Conservation (phyloP, 2,888 invertebrate species). For the Andrena haemorrhoa region DNA sequence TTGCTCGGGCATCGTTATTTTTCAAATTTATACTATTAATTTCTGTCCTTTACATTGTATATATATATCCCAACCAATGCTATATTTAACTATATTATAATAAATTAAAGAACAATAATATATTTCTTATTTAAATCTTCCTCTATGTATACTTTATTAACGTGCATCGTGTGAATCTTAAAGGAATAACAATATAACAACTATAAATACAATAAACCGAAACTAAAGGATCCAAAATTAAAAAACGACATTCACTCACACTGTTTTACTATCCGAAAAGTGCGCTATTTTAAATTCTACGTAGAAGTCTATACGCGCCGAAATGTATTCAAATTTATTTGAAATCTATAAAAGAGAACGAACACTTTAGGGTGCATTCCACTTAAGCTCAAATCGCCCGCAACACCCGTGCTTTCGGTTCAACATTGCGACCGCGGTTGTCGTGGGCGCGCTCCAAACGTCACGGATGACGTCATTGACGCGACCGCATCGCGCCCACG, state of each 20-base stretch:
- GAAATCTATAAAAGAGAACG: no score
- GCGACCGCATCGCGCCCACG: no score
- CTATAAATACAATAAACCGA: background rate
- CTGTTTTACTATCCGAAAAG: background rate
- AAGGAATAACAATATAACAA: background rate
- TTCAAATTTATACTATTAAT: slow-evolving; percentile 46
- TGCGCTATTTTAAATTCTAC: slow-evolving; percentile 2
- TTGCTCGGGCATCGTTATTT: slow-evolving; percentile 45
- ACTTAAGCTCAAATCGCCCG: no score
- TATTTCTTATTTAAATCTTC: slow-evolving; percentile 25
- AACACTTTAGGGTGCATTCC: no score
- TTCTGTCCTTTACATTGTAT: slow-evolving; percentile 53
- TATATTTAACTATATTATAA: slow-evolving; percentile 64
- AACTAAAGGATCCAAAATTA: no score
- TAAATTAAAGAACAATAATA: slow-evolving; percentile 35
- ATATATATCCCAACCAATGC: slow-evolving; percentile 54
- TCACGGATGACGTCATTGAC: no score
- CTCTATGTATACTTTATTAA: slow-evolving; percentile 8
- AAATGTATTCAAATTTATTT: no score
- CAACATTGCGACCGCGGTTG: no score
- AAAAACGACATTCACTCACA: no score
- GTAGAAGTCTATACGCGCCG: background rate
- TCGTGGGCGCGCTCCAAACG: no score
- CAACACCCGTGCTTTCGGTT: no score
- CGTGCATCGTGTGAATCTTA: background rate